Evolutionary conservation across 2,113 vertebrate species (phyloP).

Genomic region (Illadopsis cleaveri): DNA sequence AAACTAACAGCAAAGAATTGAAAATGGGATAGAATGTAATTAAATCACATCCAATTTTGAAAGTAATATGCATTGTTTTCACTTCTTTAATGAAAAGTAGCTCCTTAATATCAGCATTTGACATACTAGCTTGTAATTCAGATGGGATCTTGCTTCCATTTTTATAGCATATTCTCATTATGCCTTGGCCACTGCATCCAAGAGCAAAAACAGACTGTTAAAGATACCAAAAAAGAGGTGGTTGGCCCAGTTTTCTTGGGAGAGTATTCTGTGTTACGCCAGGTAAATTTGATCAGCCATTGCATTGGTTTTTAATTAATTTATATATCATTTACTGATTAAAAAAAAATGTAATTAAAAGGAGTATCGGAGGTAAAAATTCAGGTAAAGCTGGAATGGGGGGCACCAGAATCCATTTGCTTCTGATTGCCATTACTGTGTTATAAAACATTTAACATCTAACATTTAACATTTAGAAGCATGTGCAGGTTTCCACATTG

Average conservation of each 20-base stretch:
- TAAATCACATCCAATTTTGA: constrained; percentile 6
- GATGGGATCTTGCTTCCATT: not conserved
- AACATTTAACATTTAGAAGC: not conserved
- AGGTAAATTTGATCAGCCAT: not conserved
- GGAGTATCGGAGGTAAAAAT: not conserved
- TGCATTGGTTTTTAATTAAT: not conserved
- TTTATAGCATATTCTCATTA: not conserved
- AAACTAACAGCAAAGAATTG: constrained; percentile 21
- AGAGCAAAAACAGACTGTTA: not conserved
- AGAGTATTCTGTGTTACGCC: not conserved
- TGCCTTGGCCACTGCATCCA: not conserved
- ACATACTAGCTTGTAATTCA: not conserved
- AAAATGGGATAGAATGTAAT: constrained; percentile 31
- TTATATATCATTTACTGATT: not conserved
- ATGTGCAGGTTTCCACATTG: not conserved
- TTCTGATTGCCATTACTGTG: not conserved
- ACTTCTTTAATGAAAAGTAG: constrained; percentile 16
- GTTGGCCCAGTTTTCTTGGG: not conserved
- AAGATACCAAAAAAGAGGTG: not conserved
- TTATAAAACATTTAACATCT: not conserved
- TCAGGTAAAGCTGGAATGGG: not conserved
- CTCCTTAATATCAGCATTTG: not conserved
- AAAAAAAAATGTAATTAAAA: not conserved
- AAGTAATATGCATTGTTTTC: not conserved
- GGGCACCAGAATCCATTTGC: not conserved